Evolutionary conservation across 1,140 invertebrate species (phyloP).

Genomic region (Vollenhovia emeryi): DNA sequence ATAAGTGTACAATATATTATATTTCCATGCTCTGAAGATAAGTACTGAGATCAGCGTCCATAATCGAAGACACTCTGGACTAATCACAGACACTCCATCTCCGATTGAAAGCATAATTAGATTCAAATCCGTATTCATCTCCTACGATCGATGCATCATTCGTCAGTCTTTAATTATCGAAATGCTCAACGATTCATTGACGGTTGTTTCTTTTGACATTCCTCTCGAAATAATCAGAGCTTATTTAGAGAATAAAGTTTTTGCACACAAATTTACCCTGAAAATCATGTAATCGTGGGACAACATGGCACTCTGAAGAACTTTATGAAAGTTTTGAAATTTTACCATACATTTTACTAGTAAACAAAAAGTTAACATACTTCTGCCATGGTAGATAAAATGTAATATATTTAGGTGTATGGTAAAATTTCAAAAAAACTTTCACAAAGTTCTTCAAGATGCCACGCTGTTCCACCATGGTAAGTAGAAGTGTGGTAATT

Average conservation of each 20-base stretch:
- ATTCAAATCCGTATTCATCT: neutral
- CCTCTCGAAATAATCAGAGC: neutral
- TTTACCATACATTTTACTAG: too few species aligned
- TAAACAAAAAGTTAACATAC: too few species aligned
- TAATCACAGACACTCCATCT: slow-evolving; percentile 4
- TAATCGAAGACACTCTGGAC: slow-evolving; percentile 35
- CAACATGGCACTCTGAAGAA: too few species aligned
- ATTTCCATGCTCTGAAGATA: neutral
- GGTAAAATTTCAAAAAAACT: too few species aligned
- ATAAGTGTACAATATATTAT: neutral
- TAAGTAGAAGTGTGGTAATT: too few species aligned
- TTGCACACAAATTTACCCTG: too few species aligned
- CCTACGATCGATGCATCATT: neutral
- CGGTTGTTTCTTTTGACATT: neutral
- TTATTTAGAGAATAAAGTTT: neutral
- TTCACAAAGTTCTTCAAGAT: too few species aligned
- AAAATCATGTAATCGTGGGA: too few species aligned
- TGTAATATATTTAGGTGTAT: too few species aligned
- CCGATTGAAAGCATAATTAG: slow-evolving; percentile 17
- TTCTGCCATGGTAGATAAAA: too few species aligned
- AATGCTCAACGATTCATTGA: neutral
- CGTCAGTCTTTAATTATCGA: slow-evolving; percentile 5
- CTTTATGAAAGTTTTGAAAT: too few species aligned
- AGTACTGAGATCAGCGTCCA: neutral
- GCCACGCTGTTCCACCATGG: too few species aligned